phyloP scores from a whole-genome alignment of 2,113 vertebrate species.

The Orthochromis indermauri region DNA sequence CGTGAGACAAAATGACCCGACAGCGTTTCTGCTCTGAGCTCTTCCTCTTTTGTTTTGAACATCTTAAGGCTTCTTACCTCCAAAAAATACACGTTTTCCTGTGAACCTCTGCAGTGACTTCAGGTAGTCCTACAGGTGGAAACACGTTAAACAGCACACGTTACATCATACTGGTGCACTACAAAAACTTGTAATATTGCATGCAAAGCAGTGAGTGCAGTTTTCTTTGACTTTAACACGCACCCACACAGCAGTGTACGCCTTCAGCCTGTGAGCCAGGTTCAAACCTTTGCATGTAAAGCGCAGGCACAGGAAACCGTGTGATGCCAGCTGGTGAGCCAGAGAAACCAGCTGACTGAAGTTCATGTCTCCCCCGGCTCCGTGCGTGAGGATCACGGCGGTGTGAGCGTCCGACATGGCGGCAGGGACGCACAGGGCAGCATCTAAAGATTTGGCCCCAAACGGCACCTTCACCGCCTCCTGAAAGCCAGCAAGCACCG shows the following conservation, averaged over 20 bases:
- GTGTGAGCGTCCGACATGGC: slow-evolving; percentile 9
- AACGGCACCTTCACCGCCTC: slow-evolving; percentile 82
- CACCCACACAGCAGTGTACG: slow-evolving; percentile 83
- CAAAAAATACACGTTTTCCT: slow-evolving; percentile 76
- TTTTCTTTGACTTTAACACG: slow-evolving; percentile 2
- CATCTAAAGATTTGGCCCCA: slow-evolving; percentile 78
- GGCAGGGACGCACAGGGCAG: slow-evolving; percentile 73
- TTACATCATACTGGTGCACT: not conserved
- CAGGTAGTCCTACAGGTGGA: slow-evolving; percentile 76
- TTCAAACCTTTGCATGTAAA: slow-evolving; percentile 95
- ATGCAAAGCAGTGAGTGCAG: not conserved
- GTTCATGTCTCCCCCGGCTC: slow-evolving; percentile 90
- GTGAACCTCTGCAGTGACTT: slow-evolving; percentile 73
- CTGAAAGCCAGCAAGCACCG: slow-evolving; percentile 51
- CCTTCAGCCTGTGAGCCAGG: slow-evolving; percentile 78
- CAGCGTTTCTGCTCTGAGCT: not conserved
- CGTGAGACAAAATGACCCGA: not conserved
- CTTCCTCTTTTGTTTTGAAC: not conserved
- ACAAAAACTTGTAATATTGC: not conserved
- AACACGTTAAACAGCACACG: not conserved
- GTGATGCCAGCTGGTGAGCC: slow-evolving; percentile 68
- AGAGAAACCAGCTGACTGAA: slow-evolving; percentile 79
- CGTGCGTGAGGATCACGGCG: slow-evolving; percentile 83
- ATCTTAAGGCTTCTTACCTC: slow-evolving; percentile 69
- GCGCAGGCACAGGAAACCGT: slow-evolving; percentile 78